Evolutionary conservation across 2,113 vertebrate genomes (phyloP).

Genomic region (Neolamprologus modestus): DNA sequence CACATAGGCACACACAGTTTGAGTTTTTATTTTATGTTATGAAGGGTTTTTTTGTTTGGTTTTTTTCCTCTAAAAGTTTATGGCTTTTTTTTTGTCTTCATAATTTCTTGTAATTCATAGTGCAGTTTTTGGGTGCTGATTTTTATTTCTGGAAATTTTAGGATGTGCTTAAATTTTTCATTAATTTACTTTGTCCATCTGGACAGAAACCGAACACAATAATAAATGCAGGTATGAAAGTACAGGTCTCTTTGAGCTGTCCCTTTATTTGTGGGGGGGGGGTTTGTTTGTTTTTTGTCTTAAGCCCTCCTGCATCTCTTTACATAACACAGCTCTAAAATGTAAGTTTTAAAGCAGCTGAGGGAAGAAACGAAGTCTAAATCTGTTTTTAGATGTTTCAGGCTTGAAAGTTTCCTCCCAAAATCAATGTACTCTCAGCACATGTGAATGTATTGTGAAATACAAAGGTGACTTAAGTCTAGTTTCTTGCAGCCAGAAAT

Average conservation of each 20-base stretch:
- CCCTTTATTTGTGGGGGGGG: not conserved
- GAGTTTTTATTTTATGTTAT: not conserved
- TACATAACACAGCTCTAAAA: not conserved
- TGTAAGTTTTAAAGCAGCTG: not conserved
- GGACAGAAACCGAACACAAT: not conserved
- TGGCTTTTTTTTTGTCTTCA: not conserved
- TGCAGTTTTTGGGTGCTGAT: not conserved
- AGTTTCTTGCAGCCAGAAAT: not conserved
- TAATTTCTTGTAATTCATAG: not conserved
- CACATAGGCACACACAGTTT: not conserved
- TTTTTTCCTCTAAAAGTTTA: not conserved
- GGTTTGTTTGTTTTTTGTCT: not conserved
- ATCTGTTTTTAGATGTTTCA: not conserved
- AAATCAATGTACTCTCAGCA: not conserved
- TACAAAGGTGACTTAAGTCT: not conserved
- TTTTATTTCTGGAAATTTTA: not conserved
- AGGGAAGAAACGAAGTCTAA: not conserved
- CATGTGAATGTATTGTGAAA: slow-evolving; percentile 8
- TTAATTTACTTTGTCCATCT: not conserved
- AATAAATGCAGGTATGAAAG: not conserved
- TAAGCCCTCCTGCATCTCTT: not conserved
- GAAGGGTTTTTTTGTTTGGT: not conserved
- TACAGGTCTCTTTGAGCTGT: not conserved
- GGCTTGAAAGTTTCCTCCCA: not conserved
- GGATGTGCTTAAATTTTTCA: not conserved